A percentile compares a stretch with the other conserved stretches of the same genome.
These are phyloP conservation scores for Agriopis aurantiaria DNA, from an alignment of 2,888 invertebrate species.

Conservation along the genomic window DNA sequence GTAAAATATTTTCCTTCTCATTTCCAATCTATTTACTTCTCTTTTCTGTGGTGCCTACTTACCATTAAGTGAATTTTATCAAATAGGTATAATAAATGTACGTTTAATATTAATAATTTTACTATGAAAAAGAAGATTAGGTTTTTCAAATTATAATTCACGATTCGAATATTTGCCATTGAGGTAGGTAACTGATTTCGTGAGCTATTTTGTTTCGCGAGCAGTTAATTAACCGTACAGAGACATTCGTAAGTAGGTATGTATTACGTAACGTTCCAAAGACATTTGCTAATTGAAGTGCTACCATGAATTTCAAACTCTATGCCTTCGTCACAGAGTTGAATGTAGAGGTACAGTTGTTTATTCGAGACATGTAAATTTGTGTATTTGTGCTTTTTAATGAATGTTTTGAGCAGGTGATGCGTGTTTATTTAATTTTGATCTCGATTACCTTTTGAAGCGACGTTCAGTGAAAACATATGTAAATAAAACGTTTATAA, in stretches of 20 bases:
- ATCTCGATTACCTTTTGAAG: conserved; percentile 11
- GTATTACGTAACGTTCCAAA: background rate
- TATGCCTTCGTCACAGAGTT: background rate
- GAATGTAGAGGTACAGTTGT: background rate
- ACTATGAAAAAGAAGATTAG: too few relatives aligned
- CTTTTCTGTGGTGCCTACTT: too few relatives aligned
- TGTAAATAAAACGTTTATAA: background rate
- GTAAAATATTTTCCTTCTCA: too few relatives aligned
- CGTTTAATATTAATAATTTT: too few relatives aligned
- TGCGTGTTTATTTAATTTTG: conserved; percentile 11
- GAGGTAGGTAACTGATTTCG: too few relatives aligned
- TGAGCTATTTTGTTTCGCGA: conserved; percentile 1
- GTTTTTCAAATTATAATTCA: too few relatives aligned
- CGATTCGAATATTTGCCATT: background rate
- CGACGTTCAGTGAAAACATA: background rate
- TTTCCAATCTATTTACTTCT: too few relatives aligned
- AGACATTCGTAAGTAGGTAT: conserved; percentile 6
- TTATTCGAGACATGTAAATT: background rate
- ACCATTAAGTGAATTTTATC: too few relatives aligned
- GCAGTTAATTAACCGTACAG: background rate
- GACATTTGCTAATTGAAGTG: conserved; percentile 1
- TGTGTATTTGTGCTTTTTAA: conserved; percentile 1
- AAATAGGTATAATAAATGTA: too few relatives aligned
- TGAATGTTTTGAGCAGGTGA: conserved; percentile 11
- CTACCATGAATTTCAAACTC: background rate